A percentile compares a stretch with the other conserved stretches of the same genome.
Evolutionary conservation across 1,140 invertebrate species (phyloP).

Genomic region (Caenorhabditis brenneri): DNA sequence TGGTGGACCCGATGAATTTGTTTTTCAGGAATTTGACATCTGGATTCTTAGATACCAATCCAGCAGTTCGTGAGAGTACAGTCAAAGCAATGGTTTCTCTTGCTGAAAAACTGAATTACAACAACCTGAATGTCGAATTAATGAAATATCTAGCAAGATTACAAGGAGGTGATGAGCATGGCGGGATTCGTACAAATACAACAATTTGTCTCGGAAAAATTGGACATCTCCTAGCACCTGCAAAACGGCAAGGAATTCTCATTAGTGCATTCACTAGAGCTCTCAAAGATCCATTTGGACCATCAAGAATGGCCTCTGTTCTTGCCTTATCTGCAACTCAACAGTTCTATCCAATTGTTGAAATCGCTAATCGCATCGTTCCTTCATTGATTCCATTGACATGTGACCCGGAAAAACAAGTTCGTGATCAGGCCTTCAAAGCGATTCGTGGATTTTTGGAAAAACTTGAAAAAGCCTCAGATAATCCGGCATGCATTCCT

Average conservation of each 20-base stretch:
- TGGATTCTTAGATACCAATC: constrained; percentile 94
- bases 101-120: constrained; percentile 93
- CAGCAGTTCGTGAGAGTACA: constrained; percentile 93
- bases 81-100: constrained; percentile 92
- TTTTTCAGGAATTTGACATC: constrained; percentile 75
- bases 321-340: constrained; percentile 90
- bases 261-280: constrained; percentile 88
- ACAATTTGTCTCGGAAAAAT: constrained; percentile 99
- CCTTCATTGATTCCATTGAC: constrained; percentile 87
- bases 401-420: constrained; percentile 85
- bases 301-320: constrained; percentile 85
- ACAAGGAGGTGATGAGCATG: constrained; percentile 77
- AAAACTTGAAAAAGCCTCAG: constrained; percentile 93
- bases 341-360: constrained; percentile 88
- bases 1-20: too few relatives aligned
- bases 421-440: constrained; percentile 79
- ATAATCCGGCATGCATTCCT: constrained; percentile 80
- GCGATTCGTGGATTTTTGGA: constrained; percentile 91
- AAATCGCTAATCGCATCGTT: constrained; percentile 87
- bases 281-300: constrained; percentile 85
- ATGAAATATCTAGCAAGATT: constrained; percentile 92
- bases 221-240: constrained; percentile 88
- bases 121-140: constrained; percentile 95
- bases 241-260: constrained; percentile 83
- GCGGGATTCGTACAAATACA: constrained; percentile 89